Evolutionary conservation across 2,797 vertebrate species (phyloP).

Genomic region (Pipistrellus pygmaeus): DNA sequence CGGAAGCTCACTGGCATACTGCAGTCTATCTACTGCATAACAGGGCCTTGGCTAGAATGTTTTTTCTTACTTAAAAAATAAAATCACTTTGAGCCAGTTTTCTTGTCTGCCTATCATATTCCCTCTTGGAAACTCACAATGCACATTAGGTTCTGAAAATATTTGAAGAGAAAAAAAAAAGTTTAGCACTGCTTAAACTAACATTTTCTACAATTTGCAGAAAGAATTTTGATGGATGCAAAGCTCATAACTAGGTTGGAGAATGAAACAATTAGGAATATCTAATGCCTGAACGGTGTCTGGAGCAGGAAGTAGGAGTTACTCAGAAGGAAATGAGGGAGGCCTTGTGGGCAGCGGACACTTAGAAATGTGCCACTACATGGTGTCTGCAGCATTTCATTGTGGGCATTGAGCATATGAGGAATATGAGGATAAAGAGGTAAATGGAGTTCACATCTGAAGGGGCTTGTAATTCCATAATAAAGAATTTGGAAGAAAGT

Average conservation of each 20-base stretch:
- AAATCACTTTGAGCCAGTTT: background rate
- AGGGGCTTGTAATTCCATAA: background rate
- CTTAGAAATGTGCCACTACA: background rate
- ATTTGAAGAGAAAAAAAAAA: background rate
- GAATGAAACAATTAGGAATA: background rate
- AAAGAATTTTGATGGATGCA: constrained; percentile 32
- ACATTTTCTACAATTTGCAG: background rate
- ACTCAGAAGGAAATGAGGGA: background rate
- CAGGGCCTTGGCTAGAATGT: background rate
- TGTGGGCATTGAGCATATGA: background rate
- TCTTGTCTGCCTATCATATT: background rate
- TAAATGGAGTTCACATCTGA: background rate
- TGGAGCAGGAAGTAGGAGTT: background rate
- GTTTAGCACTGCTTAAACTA: background rate
- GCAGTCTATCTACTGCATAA: background rate
- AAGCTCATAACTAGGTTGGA: background rate
- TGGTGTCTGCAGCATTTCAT: background rate
- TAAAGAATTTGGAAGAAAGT: constrained; percentile 29
- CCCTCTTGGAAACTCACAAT: background rate
- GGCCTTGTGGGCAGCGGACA: background rate
- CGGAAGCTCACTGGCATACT: background rate
- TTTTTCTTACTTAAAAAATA: background rate
- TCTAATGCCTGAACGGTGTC: background rate
- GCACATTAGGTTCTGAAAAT: background rate
- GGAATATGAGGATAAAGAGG: background rate